Percentiles rank a stretch among this genome's conserved stretches.
Evolutionary conservation across 2,888 invertebrate species (phyloP).

Genomic region (Acronicta alni): DNA sequence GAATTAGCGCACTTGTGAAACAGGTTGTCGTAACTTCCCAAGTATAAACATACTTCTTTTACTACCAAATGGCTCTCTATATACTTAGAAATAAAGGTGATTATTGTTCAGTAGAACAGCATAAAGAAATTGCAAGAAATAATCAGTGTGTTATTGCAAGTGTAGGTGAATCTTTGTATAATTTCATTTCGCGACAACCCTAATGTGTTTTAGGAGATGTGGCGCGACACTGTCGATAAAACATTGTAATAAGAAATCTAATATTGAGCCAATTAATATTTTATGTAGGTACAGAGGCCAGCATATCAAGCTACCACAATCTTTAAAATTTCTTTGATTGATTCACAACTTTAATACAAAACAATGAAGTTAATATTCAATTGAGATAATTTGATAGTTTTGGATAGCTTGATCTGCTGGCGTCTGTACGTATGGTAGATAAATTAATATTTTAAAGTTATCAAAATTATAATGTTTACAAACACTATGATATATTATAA

Average conservation of each 20-base stretch:
- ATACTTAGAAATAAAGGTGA: constrained; percentile 27
- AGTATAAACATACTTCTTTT: constrained; percentile 27
- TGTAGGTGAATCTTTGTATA: constrained; percentile 84
- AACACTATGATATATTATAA: no score
- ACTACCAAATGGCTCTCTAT: constrained; percentile 39
- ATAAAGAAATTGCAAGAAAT: constrained; percentile 66
- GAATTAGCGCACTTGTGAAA: constrained; percentile 81
- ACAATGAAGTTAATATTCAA: no score
- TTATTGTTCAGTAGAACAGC: constrained; percentile 23
- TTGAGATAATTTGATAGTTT: no score
- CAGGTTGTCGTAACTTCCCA: constrained; percentile 75
- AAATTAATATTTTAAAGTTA: no score
- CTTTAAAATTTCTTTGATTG: no score
- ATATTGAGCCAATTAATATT: no score
- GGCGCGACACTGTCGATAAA: constrained; percentile 15
- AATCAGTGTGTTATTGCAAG: constrained; percentile 84
- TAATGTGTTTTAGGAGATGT: constrained; percentile 75
- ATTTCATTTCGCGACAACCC: constrained; percentile 84
- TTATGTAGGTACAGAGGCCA: no score
- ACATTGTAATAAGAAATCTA: neutral
- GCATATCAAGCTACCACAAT: no score
- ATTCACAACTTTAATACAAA: no score
- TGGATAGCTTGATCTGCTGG: no score
- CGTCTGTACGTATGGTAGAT: no score
- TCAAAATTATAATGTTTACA: no score